Base-by-base conservation (phyloP, 2,797 vertebrate genomes). In the Brachyrhaphis roseni region DNA sequence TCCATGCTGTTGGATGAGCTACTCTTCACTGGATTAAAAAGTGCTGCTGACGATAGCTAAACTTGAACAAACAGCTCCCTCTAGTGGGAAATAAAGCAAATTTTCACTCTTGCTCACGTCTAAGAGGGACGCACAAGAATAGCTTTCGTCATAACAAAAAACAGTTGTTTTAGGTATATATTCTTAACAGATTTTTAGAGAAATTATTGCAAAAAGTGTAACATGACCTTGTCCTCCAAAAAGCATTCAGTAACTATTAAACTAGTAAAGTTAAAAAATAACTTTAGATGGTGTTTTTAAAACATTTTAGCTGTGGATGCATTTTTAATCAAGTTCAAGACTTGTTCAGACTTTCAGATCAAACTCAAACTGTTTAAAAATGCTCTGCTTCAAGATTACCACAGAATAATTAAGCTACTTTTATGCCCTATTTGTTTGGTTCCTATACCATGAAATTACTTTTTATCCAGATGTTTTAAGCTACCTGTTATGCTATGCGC, bases 51-150 rank as follows among this genome's bases (percentile, higher is more conserved):
- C 8, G 16, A 31, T 49, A 55, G 53, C 72, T 72, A 92, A 91
- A 89, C 23, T 39, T 95, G 83, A 82, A 81, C 74, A 77, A 86
- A 94, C 84, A 91, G 83, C 91, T 34, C 91, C 83, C 86, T 89
- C 94, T 80, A 86, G 91, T 93, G 95, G 88, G 55, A 2, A 3
- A 31, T 68, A 71, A 74, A n/a, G 16, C 15, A 49, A 46, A 74
- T 15, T 53, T 64, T 3, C 70, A 75, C 55, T 41, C 39, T 59
- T n/a, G 16, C 0, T n/a, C 31, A 64, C 36, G 8, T 39, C 18
- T 39, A 36, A 39, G 6, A 34, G 23, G 8, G 62, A 39, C 18
- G 2, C 15, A 39, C 7, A 11, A 39, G 62, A 36, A 66, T 15
- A 39, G 11, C 8, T 7, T 64, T 36, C 18, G 4, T 39, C 34